Evolutionary conservation across 2,797 vertebrate species (phyloP), one percentile per base, ranked within the genome.

Genomic region (Momotus momota): DNA sequence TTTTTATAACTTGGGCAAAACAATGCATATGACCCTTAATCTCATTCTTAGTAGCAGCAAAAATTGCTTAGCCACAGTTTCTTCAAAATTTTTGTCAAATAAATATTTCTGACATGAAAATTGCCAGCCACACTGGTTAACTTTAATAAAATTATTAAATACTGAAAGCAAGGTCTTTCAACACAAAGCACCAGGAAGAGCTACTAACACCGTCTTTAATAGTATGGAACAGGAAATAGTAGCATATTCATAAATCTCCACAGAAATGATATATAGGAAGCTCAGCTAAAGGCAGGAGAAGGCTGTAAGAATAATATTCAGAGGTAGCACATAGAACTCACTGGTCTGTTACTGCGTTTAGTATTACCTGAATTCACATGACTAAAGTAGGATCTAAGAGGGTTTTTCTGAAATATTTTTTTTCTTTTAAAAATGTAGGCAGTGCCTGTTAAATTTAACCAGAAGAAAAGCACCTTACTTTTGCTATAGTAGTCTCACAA

Each of bases 1-100:
- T 92, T 91, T 88, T 83, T 74, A 78, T 90, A 93, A 71, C 61
- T 78, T 82, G 19, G n/a, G 54, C 26, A 89, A 91, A 94, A 96
- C 85, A 96, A 94, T 89, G 46, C 46, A 61, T 90, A 79, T 88
- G 62, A 80, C 75, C 46, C 79, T 90, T 81, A 83, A 75, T 79
- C 58, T 94, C 43, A 41, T 89, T 92, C 58, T 74, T 14, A 82
- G 64, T 72, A 69, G n/a, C 23, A 72, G 62, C 17, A 95, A 86
- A 87, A 93, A 65, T 38, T 58, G 33, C 69, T 83, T 61, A 88
- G 93, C 43, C 69, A 89, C 13, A 80, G 38, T 89, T 91, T 86
- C 72, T 92, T 91, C 45, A 87, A 65, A 35, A 23, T 72, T 91
- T 86, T 86, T 87, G 57, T 65, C 38, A 64, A 81, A 86, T 85